These are phyloP conservation scores for Acyrthosiphon pisum DNA, from an alignment of 1,140 invertebrate genomes.

Conservation along the genomic window DNA sequence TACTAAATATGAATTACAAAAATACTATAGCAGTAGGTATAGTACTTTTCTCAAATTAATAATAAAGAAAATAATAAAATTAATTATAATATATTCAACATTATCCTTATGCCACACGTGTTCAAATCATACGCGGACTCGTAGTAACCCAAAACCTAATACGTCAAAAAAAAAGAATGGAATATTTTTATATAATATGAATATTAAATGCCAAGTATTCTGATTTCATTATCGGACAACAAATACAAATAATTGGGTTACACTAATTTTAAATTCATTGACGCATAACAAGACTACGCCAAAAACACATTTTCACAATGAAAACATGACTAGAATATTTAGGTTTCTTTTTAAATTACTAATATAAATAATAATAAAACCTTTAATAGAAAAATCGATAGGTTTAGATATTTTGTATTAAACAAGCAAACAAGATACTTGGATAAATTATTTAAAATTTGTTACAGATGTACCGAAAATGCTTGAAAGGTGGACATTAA, in stretches of 20 bases:
- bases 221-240: not conserved
- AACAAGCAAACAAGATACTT: too few relatives aligned
- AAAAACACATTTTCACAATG: not conserved
- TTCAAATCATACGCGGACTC: not conserved
- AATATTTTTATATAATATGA: not conserved
- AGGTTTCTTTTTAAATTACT: not conserved
- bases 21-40: not conserved
- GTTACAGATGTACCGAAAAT: not conserved
- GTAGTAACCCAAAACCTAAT: not conserved
- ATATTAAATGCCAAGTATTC: not conserved
- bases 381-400: too few relatives aligned
- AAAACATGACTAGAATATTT: not conserved
- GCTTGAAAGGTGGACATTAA: not conserved
- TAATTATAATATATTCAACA: not conserved
- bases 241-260: conserved; percentile 24
- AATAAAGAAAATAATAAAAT: not conserved
- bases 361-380: not conserved
- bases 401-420: too few relatives aligned
- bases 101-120: not conserved
- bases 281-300: not conserved
- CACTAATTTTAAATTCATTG: conserved; percentile 30
- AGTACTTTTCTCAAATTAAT: not conserved
- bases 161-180: not conserved
- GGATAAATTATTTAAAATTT: not conserved
- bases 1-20: not conserved